phyloP scores from a whole-genome alignment of 2,888 invertebrate species.

The Cantharis lateralis region DNA sequence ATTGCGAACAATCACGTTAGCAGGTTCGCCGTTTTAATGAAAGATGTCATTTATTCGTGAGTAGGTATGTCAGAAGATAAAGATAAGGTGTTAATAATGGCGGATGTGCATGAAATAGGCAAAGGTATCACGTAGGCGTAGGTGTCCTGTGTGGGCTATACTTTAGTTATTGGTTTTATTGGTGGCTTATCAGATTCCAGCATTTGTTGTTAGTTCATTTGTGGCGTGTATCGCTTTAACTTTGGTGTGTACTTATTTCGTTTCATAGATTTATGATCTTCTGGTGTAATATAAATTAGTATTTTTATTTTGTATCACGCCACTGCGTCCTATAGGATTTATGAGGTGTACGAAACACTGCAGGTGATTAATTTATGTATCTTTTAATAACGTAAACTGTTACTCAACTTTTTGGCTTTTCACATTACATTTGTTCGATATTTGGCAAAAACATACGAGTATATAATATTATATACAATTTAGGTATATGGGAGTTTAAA shows the following conservation, averaged over 20 bases:
- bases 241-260: conserved; percentile 24
- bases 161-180: conserved; percentile 35
- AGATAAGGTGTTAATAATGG: conserved; percentile 34
- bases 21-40: conserved; percentile 14
- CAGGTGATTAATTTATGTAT: conserved; percentile 3
- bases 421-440: neutral
- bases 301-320: conserved; percentile 1
- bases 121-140: conserved; percentile 23
- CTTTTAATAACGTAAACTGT: neutral
- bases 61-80: conserved; percentile 31
- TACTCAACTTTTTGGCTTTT: neutral
- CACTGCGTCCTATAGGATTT: neutral
- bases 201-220: conserved; percentile 31
- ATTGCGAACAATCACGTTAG: conserved; percentile 28
- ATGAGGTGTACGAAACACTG: conserved; percentile 2
- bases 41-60: conserved; percentile 30
- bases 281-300: conserved; percentile 27
- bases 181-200: conserved; percentile 32
- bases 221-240: conserved; percentile 25
- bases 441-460: neutral
- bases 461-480: too few relatives aligned
- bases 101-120: conserved; percentile 31
- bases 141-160: conserved; percentile 31
- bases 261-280: conserved; percentile 24
- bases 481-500: neutral